phyloP scores from a whole-genome alignment of 2,888 invertebrate genomes.

The Catocala nupta region DNA sequence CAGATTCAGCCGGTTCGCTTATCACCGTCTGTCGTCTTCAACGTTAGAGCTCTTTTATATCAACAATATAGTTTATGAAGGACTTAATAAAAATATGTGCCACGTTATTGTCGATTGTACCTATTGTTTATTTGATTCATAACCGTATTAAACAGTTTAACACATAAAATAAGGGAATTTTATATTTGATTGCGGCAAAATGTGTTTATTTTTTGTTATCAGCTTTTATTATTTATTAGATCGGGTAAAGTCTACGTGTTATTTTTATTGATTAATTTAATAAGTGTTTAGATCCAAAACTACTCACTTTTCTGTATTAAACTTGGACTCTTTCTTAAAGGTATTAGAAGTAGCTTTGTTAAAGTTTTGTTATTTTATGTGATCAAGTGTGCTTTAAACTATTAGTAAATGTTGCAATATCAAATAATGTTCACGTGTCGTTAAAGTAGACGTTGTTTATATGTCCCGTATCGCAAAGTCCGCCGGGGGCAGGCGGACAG shows the following conservation, averaged over 20 bases:
- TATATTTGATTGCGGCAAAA: no score
- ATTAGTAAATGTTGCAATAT: constrained; percentile 9
- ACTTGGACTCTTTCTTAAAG: no score
- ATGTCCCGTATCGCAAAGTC: constrained; percentile 52
- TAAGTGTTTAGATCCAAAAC: no score
- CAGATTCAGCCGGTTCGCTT: constrained; percentile 78
- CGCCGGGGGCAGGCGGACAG: constrained; percentile 65
- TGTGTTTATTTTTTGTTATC: no score
- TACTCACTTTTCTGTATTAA: no score
- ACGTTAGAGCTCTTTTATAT: constrained; percentile 52
- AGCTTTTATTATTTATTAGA: no score
- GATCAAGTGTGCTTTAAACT: not conserved
- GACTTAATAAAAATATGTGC: constrained; percentile 61
- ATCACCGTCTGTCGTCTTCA: constrained; percentile 73
- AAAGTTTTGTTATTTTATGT: no score
- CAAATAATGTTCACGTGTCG: constrained; percentile 37
- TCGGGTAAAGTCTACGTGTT: no score
- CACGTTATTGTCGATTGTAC: constrained; percentile 43
- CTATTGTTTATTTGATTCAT: constrained; percentile 3
- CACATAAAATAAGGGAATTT: no score
- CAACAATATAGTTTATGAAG: constrained; percentile 62
- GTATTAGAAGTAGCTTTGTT: no score
- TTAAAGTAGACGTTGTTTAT: constrained; percentile 51
- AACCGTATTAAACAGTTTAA: not conserved
- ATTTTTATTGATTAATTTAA: no score